A percentile compares a stretch with the other conserved stretches of the same genome.
phyloP scores from a whole-genome alignment of 2,113 vertebrate species.

The Apodemus speciosus region DNA sequence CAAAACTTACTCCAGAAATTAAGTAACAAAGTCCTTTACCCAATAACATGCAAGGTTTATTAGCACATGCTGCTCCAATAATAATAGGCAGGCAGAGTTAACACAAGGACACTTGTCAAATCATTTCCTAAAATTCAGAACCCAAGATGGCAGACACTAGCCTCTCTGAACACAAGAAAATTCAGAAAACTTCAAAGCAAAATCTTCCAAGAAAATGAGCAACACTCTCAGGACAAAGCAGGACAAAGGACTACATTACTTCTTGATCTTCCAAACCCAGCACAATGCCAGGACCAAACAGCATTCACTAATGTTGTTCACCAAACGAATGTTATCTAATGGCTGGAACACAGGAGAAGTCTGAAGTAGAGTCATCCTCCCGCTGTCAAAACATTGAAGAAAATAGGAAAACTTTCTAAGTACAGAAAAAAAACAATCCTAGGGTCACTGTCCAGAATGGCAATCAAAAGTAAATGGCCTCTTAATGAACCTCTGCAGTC shows the following conservation, averaged over 20 bases:
- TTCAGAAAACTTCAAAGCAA: conserved; percentile 48
- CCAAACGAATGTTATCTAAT: conserved; percentile 25
- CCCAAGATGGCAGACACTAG: background rate
- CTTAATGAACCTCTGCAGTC: background rate
- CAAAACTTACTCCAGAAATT: conserved; percentile 40
- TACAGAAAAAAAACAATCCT: conserved; percentile 48
- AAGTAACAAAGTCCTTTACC: conserved; percentile 13
- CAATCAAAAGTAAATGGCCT: background rate
- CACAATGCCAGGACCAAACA: conserved; percentile 56
- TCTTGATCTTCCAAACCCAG: conserved; percentile 53
- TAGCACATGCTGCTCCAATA: background rate
- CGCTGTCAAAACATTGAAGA: conserved; percentile 50
- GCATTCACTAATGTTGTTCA: background rate
- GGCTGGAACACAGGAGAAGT: conserved; percentile 10
- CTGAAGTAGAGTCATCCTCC: background rate
- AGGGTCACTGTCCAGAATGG: conserved; percentile 39
- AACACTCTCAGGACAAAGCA: conserved; percentile 56
- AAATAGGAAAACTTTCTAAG: conserved; percentile 24
- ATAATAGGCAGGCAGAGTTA: conserved; percentile 14
- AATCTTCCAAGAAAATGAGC: conserved; percentile 38
- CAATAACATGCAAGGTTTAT: background rate
- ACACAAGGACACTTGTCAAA: conserved; percentile 3
- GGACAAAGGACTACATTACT: conserved; percentile 14
- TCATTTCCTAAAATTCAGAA: conserved; percentile 20
- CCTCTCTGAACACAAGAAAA: conserved; percentile 15